Base-by-base conservation (phyloP, 2,113 vertebrate species). In the Ceyx margarethae region DNA sequence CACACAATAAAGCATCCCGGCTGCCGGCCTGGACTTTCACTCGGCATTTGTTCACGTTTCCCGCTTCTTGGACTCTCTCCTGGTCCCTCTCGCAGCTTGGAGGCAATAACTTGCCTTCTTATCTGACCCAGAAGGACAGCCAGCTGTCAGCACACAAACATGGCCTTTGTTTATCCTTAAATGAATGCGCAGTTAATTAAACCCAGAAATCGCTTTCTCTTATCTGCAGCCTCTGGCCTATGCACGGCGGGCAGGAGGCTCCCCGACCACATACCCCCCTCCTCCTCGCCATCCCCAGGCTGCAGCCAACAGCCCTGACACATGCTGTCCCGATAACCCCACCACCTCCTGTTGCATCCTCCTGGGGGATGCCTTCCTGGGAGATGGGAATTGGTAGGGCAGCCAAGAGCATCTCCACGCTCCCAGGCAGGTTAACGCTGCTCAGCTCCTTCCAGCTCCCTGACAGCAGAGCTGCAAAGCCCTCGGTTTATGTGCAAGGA, bases 121-220 rank as follows among this genome's bases (percentile, higher is more conserved):
- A 97, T 93, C 90, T 92, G 91, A 95, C 90, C 94, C 94, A 95
- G 92, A 95, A 95, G 95, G 94, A 93, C 87, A 83, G 85, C 92
- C 77, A 95, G 88, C 79, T 96, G 89, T 95, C 96, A 96, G 89
- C 84, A 82, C 67, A 89, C 94, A 95, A 96, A 90, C 86, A 69
- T 64, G 93, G 88, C 85, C 93, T 96, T 96, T 96, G 94, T 96
- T 92, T 95, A 85, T 43, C 56, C 66, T 90, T 89, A 90, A 89
- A 87, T 73, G 84, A 94, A 93, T 94, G 90, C 79, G 93, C 91
- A 93, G 91, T 96, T 94, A 96, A 91, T 91, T 95, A 92, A 93
- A 96, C 90, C 10, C 72, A 92, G 91, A 94, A 81, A 91, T 94
- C 93, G 33, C 74, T 58, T 64, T 77, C 87, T 62, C 86, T 94